Evolutionary conservation across 2,888 invertebrate genomes (phyloP), one percentile per base, ranked within the genome.

Genomic region (Ametastegia equiseti): DNA sequence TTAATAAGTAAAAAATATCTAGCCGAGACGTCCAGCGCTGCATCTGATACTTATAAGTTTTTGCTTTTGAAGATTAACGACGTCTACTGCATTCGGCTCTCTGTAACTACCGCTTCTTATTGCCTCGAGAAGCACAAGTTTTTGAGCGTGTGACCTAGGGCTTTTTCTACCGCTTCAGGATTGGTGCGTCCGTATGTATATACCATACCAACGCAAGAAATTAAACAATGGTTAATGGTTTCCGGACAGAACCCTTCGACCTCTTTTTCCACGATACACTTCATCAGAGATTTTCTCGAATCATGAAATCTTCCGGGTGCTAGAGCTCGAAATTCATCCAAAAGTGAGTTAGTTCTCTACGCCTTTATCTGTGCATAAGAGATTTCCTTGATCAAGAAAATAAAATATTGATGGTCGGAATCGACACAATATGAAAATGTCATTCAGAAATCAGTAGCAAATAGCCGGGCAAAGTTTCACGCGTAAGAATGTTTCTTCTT

Each of bases 11-110:
- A 30, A 27, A 45, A 71, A 27, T 13, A 47, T 47, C 27, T 47
- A 30, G 45, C 30, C 11, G 7, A 42, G 19, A 27, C 36, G 33
- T 36, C 36, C 33, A 75, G 19, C 11, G 13, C 75, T 50, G 50
- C 75, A 50, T 75, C 54, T 54, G 75, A 36, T 75, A 54, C 75
- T 50, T 50, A 19, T 11, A 19, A 1, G 19, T 54, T 75, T 75
- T 75, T 75, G 7, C 54, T 11, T 19, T 11, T 13, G 36, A 54
- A 36, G 75, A 75, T 75, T 75, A 75, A 75, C 75, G 75, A 54
- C 54, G 33, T 75, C 39, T 54, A 54, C 75, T 54, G 33, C 50
- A 75, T 75, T 75, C 54, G 36, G 54, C 50, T 75, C 33, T 54
- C 23, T 54, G 45, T 36, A 50, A 36, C 75, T 54, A 30, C 33